Conservation (phyloP, 2,113 vertebrate species). For the Drymodes brunneopygia region DNA sequence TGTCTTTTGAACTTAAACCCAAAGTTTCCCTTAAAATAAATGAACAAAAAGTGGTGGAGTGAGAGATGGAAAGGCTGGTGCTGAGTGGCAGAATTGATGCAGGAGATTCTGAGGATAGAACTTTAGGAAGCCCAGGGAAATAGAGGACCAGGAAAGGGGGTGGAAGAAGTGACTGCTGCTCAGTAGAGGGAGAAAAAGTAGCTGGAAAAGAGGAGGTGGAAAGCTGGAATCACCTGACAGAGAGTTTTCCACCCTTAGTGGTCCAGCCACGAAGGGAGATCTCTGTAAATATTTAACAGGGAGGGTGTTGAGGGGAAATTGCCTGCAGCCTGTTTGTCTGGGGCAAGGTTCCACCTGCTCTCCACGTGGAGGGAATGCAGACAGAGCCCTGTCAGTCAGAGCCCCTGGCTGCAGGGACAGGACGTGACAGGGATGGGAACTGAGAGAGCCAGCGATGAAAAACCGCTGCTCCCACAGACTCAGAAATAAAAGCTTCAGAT, state of each 20-base stretch:
- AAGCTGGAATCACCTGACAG: background rate
- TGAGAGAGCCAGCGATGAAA: background rate
- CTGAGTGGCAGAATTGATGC: background rate
- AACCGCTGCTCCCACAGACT: background rate
- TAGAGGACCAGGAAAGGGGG: background rate
- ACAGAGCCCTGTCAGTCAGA: background rate
- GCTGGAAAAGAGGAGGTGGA: background rate
- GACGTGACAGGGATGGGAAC: background rate
- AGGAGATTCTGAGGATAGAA: background rate
- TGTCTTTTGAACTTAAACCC: background rate
- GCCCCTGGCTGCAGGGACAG: background rate
- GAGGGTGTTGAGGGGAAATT: background rate
- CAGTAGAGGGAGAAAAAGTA: background rate
- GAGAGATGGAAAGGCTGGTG: background rate
- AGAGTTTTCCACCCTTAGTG: background rate
- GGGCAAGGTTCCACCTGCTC: background rate
- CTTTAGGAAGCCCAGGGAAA: background rate
- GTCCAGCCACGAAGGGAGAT: background rate
- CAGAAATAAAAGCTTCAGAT: slow-evolving; percentile 8
- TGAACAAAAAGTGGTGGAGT: background rate
- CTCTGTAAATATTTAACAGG: background rate
- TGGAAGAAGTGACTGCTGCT: background rate
- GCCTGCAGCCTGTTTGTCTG: background rate
- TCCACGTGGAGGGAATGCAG: background rate
- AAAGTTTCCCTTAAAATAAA: background rate